Base-by-base conservation (phyloP, 2,888 invertebrate genomes). In the Resseliella maxima region DNA sequence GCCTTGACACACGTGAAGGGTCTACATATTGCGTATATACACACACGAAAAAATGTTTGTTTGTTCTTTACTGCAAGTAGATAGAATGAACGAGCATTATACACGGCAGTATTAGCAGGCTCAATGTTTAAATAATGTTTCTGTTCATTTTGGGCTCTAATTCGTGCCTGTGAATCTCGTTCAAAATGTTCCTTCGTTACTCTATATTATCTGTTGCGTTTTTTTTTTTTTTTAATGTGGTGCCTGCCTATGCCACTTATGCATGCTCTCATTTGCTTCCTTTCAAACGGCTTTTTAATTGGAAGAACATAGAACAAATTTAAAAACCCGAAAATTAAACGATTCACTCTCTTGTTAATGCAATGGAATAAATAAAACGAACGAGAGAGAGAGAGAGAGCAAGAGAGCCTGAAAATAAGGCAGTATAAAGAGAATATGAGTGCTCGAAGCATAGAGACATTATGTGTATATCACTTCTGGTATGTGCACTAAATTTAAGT, bases 401-500 rank as follows among this genome's bases (percentile, higher is more conserved):
- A 72, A 72, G 31, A 27, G 15, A 0, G 18, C 24, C 15, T n/a
- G n/a, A 72, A 1, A 72, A 59, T 27, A 24, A 59, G 59, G 18
- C 15, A n/a, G n/a, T 12, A 50, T 2, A 50, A 2, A 50, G 50
- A 50, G 50, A 18, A 21, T 2, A 50, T 50, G 21, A 21, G 18
- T 8, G 2, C 21, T n/a, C 2, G 50, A 50, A 18, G 21, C 2
- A 21, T 2, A 21, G 27, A 31, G 35, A 18, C 31, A 8, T 59
- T 59, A 2, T 15, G 2, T 72, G 15, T 72, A 31, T 31, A 72
- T 72, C 72, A 72, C 72, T 72, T 72, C 31, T 72, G 72, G 72
- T 31, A 72, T 72, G 72, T 72, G 72, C 72, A 72, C 72, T 72
- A 72, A 72, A 21, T 72, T 72, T 72, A 72, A 72, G 72, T 72